Evolutionary conservation across 2,113 vertebrate species (phyloP).

Genomic region (Python bivittatus): DNA sequence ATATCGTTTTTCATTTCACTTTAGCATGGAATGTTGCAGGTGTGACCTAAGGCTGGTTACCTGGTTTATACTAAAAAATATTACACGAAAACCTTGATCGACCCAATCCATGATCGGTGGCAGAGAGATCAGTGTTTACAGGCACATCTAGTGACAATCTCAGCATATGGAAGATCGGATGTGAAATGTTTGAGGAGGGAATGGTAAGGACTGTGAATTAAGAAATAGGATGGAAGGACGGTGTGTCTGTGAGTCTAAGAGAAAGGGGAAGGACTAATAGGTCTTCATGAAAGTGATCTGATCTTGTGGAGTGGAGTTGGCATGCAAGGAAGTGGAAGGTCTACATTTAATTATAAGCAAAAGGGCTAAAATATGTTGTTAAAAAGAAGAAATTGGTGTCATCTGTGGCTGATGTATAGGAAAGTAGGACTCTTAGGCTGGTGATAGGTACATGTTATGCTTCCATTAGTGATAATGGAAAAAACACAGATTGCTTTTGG

Average conservation of each 20-base stretch:
- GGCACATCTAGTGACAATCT: background rate
- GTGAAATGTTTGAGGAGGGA: background rate
- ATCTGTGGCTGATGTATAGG: no score
- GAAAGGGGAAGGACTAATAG: no score
- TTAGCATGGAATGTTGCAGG: background rate
- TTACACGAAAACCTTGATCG: background rate
- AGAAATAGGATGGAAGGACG: background rate
- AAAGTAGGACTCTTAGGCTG: no score
- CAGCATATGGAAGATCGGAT: background rate
- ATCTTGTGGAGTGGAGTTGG: no score
- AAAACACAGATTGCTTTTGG: background rate
- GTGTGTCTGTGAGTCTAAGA: no score
- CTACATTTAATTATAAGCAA: no score
- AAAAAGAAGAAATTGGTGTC: no score
- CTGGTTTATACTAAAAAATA: background rate
- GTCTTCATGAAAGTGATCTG: no score
- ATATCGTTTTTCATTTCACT: background rate
- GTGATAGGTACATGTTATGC: no score
- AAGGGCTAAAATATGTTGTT: no score
- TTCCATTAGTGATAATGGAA: background rate
- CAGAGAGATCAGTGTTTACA: background rate
- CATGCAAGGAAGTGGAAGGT: no score
- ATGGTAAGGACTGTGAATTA: background rate
- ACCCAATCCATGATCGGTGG: background rate
- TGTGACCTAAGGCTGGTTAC: background rate